Percentiles rank a stretch among this genome's conserved stretches.
Evolutionary conservation across 2,113 vertebrate species (phyloP).

Genomic region (Toxotes chatareus): DNA sequence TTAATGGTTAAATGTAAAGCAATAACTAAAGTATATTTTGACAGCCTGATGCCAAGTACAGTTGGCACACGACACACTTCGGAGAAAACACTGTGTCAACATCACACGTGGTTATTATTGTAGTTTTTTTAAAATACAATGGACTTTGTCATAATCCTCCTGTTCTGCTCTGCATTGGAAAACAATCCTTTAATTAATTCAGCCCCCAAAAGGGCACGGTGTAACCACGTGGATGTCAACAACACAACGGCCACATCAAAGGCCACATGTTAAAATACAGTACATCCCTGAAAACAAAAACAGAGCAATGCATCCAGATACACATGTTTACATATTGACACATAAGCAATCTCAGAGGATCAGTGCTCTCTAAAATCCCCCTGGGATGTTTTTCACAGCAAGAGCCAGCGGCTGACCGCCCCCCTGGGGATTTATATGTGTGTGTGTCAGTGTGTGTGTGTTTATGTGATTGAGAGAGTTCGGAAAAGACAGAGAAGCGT

Average conservation of each 20-base stretch:
- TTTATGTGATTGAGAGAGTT: conserved; percentile 7
- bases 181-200: conserved; percentile 66
- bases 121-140: conserved; percentile 13
- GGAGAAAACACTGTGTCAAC: conserved; percentile 29
- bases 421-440: conserved; percentile 48
- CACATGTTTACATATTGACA: conserved; percentile 77
- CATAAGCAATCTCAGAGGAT: conserved; percentile 72
- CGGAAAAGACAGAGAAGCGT: conserved; percentile 25
- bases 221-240: conserved; percentile 56
- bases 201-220: conserved; percentile 52
- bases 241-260: conserved; percentile 57
- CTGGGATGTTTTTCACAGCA: conserved; percentile 74
- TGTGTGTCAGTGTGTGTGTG: conserved; percentile 13
- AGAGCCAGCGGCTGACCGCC: conserved; percentile 38
- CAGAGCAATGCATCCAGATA: conserved; percentile 66
- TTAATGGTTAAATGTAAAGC: background rate
- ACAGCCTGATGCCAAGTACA: conserved; percentile 14
- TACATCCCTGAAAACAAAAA: conserved; percentile 70
- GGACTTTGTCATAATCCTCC: conserved; percentile 52
- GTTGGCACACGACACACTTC: background rate
- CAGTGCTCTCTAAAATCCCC: conserved; percentile 69
- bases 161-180: conserved; percentile 53
- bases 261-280: conserved; percentile 49
- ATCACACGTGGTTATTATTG: conserved; percentile 49
- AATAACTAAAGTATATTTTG: conserved; percentile 5